phyloP scores from a whole-genome alignment of 2,113 vertebrate species.

The Misgurnus anguillicaudatus region DNA sequence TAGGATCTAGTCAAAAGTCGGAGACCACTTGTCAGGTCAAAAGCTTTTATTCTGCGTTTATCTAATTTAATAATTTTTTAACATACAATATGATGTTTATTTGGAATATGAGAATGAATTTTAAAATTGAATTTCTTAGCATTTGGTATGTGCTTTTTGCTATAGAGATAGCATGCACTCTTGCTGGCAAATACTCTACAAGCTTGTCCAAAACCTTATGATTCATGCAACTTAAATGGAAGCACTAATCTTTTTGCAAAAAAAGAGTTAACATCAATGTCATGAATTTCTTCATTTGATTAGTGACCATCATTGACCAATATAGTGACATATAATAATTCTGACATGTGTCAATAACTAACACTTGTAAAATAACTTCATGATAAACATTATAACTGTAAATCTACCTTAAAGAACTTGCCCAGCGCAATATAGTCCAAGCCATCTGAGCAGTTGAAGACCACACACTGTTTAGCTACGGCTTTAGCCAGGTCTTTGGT shows the following conservation, averaged over 20 bases:
- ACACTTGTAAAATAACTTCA: background rate
- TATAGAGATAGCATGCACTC: too few species aligned
- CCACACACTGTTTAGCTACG: conserved; percentile 88
- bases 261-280: too few species aligned
- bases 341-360: too few species aligned
- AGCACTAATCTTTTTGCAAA: too few species aligned
- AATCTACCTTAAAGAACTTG: conserved; percentile 89
- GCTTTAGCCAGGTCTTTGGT: conserved; percentile 92
- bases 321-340: too few species aligned
- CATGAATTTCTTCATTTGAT: too few species aligned
- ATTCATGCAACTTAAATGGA: too few species aligned
- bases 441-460: conserved; percentile 92
- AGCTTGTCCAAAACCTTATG: too few species aligned
- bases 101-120: too few species aligned
- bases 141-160: background rate
- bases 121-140: background rate
- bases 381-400: background rate
- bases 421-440: conserved; percentile 89
- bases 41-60: background rate
- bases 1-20: background rate
- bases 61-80: background rate
- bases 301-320: too few species aligned
- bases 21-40: background rate
- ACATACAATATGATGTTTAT: too few species aligned
- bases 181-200: too few species aligned